A percentile compares a stretch with the other conserved stretches of the same genome.
phyloP scores from a whole-genome alignment of 2,797 vertebrate genomes.

The Tamandua tetradactyla region DNA sequence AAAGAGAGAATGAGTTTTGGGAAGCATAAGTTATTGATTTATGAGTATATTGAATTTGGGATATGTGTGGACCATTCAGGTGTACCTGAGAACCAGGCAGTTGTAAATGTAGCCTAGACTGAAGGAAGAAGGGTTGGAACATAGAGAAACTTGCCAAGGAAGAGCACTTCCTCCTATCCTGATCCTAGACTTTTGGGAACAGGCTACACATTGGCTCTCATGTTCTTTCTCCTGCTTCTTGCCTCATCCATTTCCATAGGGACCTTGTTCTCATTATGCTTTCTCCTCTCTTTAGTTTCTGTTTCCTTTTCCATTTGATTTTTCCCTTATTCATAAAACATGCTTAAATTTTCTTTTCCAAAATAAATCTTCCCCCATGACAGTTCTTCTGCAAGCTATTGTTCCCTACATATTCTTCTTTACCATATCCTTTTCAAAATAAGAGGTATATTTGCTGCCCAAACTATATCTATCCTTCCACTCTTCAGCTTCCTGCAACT shows the following conservation, averaged over 20 bases:
- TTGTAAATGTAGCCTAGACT: not conserved
- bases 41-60: not conserved
- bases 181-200: not conserved
- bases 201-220: not conserved
- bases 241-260: not conserved
- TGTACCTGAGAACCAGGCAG: not conserved
- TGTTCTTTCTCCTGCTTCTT: not conserved
- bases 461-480: not conserved
- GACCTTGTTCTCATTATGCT: not conserved
- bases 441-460: conserved; percentile 23
- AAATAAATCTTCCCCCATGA: conserved; percentile 8
- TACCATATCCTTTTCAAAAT: conserved; percentile 1
- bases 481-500: not conserved
- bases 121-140: not conserved
- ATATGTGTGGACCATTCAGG: not conserved
- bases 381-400: conserved; percentile 38
- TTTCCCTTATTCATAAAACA: conserved; percentile 5
- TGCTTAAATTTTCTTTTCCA: conserved; percentile 33
- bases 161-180: not conserved
- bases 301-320: conserved; percentile 4
- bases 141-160: not conserved
- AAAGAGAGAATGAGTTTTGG: not conserved
- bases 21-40: conserved; percentile 25
- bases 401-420: not conserved
- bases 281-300: conserved; percentile 39